Conservation (phyloP, 2,888 invertebrate species). For the Drosophila colorata region DNA sequence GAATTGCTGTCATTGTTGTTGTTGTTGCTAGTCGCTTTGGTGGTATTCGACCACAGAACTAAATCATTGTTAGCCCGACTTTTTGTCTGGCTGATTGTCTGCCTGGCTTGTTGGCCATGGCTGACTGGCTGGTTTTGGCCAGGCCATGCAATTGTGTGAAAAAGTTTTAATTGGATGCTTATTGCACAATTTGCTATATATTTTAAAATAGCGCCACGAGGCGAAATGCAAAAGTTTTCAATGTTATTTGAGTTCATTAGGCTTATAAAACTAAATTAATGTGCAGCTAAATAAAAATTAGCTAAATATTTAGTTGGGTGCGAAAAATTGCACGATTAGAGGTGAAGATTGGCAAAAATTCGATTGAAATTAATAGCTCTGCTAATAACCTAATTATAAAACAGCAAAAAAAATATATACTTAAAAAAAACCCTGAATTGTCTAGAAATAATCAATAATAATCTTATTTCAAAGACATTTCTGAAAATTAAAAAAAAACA, state of each 20-base stretch:
- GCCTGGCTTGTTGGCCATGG: slow-evolving; percentile 12
- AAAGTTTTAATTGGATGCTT: slow-evolving; percentile 78
- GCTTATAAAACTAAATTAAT: slow-evolving; percentile 18
- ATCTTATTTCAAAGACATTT: too few species aligned
- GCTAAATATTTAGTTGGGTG: not conserved
- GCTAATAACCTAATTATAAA: not conserved
- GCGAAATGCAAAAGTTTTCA: slow-evolving; percentile 23
- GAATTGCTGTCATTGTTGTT: slow-evolving; percentile 27
- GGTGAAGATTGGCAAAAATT: not conserved
- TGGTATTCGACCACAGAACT: slow-evolving; percentile 38
- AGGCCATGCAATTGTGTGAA: slow-evolving; percentile 57
- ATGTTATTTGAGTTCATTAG: slow-evolving; percentile 28
- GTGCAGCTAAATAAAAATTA: slow-evolving; percentile 1
- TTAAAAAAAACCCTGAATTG: too few species aligned
- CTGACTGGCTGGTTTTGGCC: slow-evolving; percentile 16
- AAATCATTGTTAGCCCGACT: slow-evolving; percentile 51
- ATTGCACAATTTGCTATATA: slow-evolving; percentile 67
- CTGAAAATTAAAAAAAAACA: too few species aligned
- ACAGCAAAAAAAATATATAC: not conserved
- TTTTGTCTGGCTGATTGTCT: slow-evolving; percentile 34
- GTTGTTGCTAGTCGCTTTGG: slow-evolving; percentile 12
- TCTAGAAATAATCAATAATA: not conserved
- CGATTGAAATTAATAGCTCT: not conserved
- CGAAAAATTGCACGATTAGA: not conserved
- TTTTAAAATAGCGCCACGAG: slow-evolving; percentile 29